These are phyloP conservation scores for Heliornis fulica DNA, from an alignment of 2,113 vertebrate genomes.

Conservation along the genomic window DNA sequence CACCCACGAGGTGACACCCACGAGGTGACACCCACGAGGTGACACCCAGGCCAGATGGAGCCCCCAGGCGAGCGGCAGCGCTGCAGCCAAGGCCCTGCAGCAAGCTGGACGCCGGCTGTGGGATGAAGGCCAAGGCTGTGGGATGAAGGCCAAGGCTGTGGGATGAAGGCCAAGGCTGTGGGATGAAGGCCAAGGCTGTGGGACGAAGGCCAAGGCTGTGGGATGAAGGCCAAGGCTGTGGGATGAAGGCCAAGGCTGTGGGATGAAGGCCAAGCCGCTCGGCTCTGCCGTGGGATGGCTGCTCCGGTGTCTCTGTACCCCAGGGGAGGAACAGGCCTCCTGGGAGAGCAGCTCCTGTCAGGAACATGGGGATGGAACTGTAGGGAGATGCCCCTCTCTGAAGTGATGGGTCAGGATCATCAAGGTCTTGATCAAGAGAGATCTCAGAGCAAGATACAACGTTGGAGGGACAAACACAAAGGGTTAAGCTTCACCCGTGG, in stretches of 20 bases:
- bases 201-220: no score
- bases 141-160: no score
- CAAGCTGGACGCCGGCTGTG: no score
- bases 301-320: fast-evolving
- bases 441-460: neutral
- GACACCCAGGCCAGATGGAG: constrained; percentile 59
- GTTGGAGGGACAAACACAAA: neutral
- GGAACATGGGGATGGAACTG: fast-evolving
- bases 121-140: no score
- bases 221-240: no score
- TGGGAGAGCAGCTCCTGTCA: neutral
- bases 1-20: constrained; percentile 62
- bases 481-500: neutral
- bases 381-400: neutral
- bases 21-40: constrained; percentile 59
- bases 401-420: neutral
- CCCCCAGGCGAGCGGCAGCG: neutral
- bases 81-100: neutral
- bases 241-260: no score
- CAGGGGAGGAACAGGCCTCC: fast-evolving
- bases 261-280: neutral
- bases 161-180: no score
- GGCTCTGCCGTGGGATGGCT: neutral
- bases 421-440: no score
- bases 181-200: no score